A percentile compares a stretch with the other conserved stretches of the same genome.
Evolutionary conservation across 2,797 vertebrate species (phyloP).

Genomic region (Lepilemur ruficaudatus): DNA sequence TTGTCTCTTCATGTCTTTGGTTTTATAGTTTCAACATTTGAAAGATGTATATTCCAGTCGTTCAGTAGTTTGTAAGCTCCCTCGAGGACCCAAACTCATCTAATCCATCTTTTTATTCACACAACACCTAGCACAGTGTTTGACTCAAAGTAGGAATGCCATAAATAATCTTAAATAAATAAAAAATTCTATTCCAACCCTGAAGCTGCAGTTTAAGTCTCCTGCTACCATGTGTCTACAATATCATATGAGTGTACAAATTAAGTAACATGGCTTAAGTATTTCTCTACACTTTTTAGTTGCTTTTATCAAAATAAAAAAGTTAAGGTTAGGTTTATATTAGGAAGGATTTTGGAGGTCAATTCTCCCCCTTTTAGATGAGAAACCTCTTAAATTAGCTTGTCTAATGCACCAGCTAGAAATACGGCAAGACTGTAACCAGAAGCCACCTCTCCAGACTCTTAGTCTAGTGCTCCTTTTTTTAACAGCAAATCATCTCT

Average conservation of each 20-base stretch:
- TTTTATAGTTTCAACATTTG: slow-evolving; percentile 69
- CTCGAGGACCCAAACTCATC: not conserved
- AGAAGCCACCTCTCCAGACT: not conserved
- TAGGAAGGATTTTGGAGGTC: not conserved
- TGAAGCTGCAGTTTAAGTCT: slow-evolving; percentile 13
- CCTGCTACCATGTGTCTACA: not conserved
- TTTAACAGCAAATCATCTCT: not conserved
- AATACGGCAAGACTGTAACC: not conserved
- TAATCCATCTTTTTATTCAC: slow-evolving; percentile 34
- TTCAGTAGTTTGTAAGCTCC: slow-evolving; percentile 44
- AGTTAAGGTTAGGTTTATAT: not conserved
- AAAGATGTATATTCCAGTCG: slow-evolving; percentile 57
- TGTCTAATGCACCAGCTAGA: not conserved
- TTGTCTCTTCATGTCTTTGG: slow-evolving; percentile 55
- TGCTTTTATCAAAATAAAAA: slow-evolving; percentile 8
- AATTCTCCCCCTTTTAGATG: not conserved
- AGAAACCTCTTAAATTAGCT: not conserved
- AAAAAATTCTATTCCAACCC: not conserved
- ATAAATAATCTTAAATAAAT: slow-evolving; percentile 46
- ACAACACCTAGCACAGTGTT: slow-evolving; percentile 45
- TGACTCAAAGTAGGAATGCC: slow-evolving; percentile 27
- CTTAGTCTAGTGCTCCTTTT: not conserved
- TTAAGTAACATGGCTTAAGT: not conserved
- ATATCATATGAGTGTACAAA: not conserved
- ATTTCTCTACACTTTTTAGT: not conserved